phyloP scores from a whole-genome alignment of 2,113 vertebrate genomes.

The Psophia crepitans region DNA sequence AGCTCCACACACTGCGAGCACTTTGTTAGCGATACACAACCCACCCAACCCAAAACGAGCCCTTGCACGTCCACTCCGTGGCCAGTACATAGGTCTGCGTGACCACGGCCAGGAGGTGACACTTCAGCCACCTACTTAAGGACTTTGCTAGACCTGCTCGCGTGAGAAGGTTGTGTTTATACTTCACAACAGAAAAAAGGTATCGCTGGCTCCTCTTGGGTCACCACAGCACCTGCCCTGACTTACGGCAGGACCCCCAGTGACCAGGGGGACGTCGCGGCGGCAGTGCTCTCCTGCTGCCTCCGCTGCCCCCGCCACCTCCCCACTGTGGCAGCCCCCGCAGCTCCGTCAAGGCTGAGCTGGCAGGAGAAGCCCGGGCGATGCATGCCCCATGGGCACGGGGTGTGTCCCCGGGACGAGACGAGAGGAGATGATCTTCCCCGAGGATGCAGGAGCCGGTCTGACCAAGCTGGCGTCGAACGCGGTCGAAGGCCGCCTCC shows the following conservation, averaged over 20 bases:
- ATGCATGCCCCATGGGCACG: background rate
- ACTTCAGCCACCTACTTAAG: background rate
- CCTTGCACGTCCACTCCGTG: rapidly evolving
- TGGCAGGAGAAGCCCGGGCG: background rate
- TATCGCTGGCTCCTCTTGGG: background rate
- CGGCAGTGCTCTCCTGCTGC: background rate
- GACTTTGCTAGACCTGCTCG: background rate
- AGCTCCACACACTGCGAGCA: rapidly evolving
- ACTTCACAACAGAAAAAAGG: background rate
- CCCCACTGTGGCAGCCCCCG: rapidly evolving
- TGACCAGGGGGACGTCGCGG: rapidly evolving
- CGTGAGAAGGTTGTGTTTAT: background rate
- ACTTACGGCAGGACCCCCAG: background rate
- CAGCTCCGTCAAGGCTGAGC: background rate
- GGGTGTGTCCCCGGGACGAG: background rate
- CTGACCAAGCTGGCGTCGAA: background rate
- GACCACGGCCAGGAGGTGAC: background rate
- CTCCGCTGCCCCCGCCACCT: background rate
- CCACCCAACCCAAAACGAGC: background rate
- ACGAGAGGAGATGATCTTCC: background rate
- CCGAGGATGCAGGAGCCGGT: rapidly evolving
- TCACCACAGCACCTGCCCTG: rapidly evolving
- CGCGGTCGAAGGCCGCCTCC: too few relatives aligned
- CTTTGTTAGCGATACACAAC: background rate
- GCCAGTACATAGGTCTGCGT: background rate